These are phyloP conservation scores for Furcifer pardalis DNA, from an alignment of 2,797 vertebrate species.

Conservation along the genomic window DNA sequence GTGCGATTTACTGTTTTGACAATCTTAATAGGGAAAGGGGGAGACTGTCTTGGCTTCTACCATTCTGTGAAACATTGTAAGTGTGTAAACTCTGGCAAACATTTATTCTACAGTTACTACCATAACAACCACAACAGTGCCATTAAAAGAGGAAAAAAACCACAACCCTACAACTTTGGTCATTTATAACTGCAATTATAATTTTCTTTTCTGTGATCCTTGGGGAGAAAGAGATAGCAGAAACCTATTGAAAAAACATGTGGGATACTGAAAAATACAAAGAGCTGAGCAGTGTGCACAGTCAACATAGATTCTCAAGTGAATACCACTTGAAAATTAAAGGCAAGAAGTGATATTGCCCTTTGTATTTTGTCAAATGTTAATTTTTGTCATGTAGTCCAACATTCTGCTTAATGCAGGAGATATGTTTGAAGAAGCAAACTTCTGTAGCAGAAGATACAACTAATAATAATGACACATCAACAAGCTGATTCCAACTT, in stretches of 20 bases:
- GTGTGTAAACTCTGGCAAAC: conserved; percentile 30
- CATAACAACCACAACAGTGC: conserved; percentile 9
- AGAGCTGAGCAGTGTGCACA: too few relatives aligned
- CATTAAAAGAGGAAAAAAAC: conserved; percentile 5
- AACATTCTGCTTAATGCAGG: too few relatives aligned
- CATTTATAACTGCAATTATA: conserved; percentile 33
- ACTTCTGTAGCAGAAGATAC: too few relatives aligned
- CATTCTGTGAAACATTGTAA: conserved; percentile 58
- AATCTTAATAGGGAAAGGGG: conserved; percentile 66
- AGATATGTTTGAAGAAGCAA: too few relatives aligned
- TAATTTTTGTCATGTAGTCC: too few relatives aligned
- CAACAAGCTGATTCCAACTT: too few relatives aligned
- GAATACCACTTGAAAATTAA: background rate
- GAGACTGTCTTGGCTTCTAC: conserved; percentile 59
- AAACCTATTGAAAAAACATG: background rate
- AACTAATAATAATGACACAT: too few relatives aligned
- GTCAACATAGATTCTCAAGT: background rate
- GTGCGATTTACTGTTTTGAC: conserved; percentile 67
- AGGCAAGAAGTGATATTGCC: too few relatives aligned
- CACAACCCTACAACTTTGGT: conserved; percentile 24
- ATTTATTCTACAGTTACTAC: conserved; percentile 13
- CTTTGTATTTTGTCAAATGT: too few relatives aligned
- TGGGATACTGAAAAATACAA: background rate
- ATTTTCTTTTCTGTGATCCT: conserved; percentile 21
- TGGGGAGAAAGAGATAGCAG: background rate